Evolutionary conservation across 2,888 invertebrate genomes (phyloP).

Genomic region (Strigamia maritima): DNA sequence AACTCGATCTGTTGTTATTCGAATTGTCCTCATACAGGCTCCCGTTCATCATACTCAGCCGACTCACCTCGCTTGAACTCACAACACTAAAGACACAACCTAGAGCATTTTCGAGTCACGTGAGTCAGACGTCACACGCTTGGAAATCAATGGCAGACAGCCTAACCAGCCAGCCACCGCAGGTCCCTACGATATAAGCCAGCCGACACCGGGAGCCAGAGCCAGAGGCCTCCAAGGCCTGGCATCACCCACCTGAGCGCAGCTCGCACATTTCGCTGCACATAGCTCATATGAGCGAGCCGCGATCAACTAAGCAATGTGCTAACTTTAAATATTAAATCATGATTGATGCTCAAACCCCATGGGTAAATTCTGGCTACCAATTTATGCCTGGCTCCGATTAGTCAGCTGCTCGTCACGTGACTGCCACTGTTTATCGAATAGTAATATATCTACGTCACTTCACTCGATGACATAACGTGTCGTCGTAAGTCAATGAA

Average conservation of each 20-base stretch:
- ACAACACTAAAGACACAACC: constrained; percentile 43
- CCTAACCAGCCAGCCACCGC: constrained; percentile 37
- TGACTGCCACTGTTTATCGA: constrained; percentile 39
- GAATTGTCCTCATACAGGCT: constrained; percentile 45
- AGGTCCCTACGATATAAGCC: constrained; percentile 28
- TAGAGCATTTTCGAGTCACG: constrained; percentile 42
- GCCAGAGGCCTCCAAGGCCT: not conserved
- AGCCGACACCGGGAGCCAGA: constrained; percentile 22
- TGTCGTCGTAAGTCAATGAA: constrained; percentile 39
- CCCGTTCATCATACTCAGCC: constrained; percentile 46
- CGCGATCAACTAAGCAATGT: not conserved
- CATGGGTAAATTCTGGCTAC: constrained; percentile 35
- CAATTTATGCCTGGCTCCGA: constrained; percentile 39
- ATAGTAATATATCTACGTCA: constrained; percentile 40
- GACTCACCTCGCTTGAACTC: constrained; percentile 43
- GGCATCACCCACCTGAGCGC: constrained; percentile 16
- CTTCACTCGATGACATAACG: constrained; percentile 37
- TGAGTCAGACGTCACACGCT: constrained; percentile 40
- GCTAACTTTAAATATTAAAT: constrained; percentile 35
- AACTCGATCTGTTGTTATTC: constrained; percentile 44
- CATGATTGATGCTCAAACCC: constrained; percentile 37
- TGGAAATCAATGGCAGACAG: constrained; percentile 40
- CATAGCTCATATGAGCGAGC: constrained; percentile 22
- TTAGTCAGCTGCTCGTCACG: constrained; percentile 40
- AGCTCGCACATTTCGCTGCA: not conserved